Conservation (phyloP, 92 coral and sea anemone genomes). For the Virgularia gustaviana region DNA sequence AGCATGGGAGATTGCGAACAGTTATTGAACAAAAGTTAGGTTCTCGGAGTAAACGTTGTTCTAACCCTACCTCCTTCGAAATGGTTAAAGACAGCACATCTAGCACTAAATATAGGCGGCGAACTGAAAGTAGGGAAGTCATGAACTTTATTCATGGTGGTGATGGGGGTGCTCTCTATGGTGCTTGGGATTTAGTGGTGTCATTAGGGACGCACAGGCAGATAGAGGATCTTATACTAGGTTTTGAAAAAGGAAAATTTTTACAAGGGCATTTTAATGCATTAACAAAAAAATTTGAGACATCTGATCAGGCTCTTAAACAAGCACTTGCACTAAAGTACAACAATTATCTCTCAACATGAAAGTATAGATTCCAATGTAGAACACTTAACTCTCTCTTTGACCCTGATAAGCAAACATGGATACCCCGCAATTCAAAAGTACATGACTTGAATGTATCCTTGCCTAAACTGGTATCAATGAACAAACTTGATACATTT, state of each 20-base stretch:
- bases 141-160: constrained; percentile 9
- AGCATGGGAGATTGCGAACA: not conserved
- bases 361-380: not conserved
- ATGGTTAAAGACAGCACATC: not conserved
- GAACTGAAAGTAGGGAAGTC: not conserved
- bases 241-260: constrained; percentile 51
- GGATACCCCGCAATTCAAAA: constrained; percentile 1
- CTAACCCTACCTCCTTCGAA: not conserved
- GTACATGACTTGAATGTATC: constrained; percentile 8
- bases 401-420: not conserved
- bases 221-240: constrained; percentile 40
- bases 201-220: not conserved
- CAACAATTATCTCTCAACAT: not conserved
- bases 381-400: not conserved
- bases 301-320: constrained; percentile 20
- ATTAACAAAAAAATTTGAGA: constrained; percentile 25
- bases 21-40: not conserved
- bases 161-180: constrained; percentile 2
- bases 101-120: constrained; percentile 5
- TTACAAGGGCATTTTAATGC: constrained; percentile 43
- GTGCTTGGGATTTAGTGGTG: constrained; percentile 9
- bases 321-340: constrained; percentile 16
- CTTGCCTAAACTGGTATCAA: not conserved
- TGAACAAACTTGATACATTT: not conserved
- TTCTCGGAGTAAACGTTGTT: not conserved